phyloP scores from a whole-genome alignment of 2,797 vertebrate genomes.

The Falco concolor region DNA sequence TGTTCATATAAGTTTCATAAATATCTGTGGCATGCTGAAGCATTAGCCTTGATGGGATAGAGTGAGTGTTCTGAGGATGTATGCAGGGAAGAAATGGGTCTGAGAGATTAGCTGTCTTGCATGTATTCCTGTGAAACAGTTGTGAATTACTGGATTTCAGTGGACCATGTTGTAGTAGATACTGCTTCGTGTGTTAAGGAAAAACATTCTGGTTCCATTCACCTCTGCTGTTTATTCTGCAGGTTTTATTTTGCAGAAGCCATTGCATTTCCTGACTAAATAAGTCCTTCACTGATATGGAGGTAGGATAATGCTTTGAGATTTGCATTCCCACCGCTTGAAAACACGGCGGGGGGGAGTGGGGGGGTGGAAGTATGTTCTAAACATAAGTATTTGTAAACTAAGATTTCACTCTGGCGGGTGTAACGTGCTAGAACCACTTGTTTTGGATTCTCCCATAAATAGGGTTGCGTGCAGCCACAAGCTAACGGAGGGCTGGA shows the following conservation, averaged over 20 bases:
- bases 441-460: neutral
- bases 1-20: neutral
- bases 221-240: neutral
- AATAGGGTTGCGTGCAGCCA: neutral
- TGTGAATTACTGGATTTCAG: neutral
- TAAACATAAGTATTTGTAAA: neutral
- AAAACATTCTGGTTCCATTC: neutral
- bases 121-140: neutral
- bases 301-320: neutral
- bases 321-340: neutral
- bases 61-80: neutral
- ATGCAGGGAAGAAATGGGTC: neutral
- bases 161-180: too few species aligned
- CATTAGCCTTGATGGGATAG: neutral
- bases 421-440: neutral
- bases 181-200: neutral
- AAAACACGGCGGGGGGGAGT: neutral
- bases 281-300: neutral
- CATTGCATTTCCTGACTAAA: neutral
- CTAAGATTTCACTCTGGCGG: neutral
- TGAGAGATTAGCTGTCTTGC: neutral
- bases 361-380: neutral
- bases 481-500: neutral
- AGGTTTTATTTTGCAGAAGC: neutral
- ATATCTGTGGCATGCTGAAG: neutral